A percentile compares a stretch with the other conserved stretches of the same genome.
Conservation (phyloP, 2,797 vertebrate genomes). For the Oreonectes daqikongensis region DNA sequence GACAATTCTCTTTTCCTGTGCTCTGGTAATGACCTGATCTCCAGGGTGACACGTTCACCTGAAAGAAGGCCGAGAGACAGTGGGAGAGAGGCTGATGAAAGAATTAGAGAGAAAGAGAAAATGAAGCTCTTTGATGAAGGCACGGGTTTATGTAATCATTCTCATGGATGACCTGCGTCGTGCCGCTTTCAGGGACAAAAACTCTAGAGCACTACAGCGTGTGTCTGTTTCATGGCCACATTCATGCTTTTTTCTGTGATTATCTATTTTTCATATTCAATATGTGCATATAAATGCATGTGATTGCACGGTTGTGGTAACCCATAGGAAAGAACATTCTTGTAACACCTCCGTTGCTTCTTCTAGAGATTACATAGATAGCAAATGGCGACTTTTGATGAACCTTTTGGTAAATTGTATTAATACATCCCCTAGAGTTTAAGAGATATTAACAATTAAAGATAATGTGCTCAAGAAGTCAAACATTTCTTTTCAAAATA, state of each 20-base stretch:
- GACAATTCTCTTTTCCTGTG: constrained; percentile 4
- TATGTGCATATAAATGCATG: constrained; percentile 19
- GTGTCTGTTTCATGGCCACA: neutral
- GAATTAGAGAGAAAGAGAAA: constrained; percentile 18
- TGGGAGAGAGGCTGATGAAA: constrained; percentile 26
- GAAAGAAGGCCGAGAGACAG: constrained; percentile 20
- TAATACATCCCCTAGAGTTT: no score
- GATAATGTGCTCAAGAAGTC: no score
- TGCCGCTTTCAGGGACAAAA: constrained; percentile 36
- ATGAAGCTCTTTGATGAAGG: constrained; percentile 39
- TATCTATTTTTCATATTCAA: neutral
- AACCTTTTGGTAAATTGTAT: no score
- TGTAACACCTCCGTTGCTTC: no score
- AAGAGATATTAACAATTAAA: no score
- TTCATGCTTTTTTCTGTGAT: neutral
- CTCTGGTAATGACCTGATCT: constrained; percentile 44
- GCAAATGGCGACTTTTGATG: no score
- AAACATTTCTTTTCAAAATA: no score
- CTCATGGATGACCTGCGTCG: constrained; percentile 53
- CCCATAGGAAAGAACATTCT: neutral
- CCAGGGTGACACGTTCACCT: constrained; percentile 8
- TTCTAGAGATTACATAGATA: no score
- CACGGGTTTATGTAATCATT: constrained; percentile 57
- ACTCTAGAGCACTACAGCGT: constrained; percentile 28
- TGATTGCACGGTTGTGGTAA: no score